phyloP scores from a whole-genome alignment of 2,888 invertebrate genomes.

The Nemotelus pantherinus region DNA sequence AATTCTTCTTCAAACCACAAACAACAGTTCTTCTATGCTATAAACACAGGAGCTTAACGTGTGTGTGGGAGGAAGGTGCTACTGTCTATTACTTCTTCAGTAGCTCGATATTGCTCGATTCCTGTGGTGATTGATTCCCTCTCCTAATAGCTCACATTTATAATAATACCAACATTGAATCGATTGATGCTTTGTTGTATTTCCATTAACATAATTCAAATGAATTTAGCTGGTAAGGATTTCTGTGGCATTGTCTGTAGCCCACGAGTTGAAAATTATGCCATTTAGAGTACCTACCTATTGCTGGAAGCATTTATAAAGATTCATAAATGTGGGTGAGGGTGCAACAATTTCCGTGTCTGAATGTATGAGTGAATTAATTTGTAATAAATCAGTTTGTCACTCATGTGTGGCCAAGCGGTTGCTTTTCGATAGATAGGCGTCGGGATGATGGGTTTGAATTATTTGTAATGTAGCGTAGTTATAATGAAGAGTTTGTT shows the following conservation, averaged over 20 bases:
- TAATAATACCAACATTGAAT: constrained; percentile 38
- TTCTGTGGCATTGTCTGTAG: background rate
- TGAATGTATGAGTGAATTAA: constrained; percentile 3
- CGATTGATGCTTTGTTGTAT: constrained; percentile 30
- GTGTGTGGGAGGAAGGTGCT: constrained; percentile 42
- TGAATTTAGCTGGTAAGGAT: background rate
- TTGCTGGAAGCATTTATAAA: too few relatives aligned
- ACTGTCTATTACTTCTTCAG: constrained; percentile 25
- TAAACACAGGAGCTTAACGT: too few relatives aligned
- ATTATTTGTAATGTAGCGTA: too few relatives aligned
- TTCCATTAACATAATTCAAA: constrained; percentile 35
- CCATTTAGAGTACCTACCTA: too few relatives aligned
- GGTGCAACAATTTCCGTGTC: background rate
- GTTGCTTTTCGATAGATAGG: too few relatives aligned
- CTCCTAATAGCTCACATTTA: constrained; percentile 38
- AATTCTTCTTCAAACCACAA: background rate
- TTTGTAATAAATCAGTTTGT: constrained; percentile 28
- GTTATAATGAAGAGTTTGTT: too few relatives aligned
- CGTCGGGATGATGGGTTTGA: too few relatives aligned
- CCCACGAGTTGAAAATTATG: too few relatives aligned
- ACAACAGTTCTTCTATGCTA: background rate
- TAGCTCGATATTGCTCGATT: background rate
- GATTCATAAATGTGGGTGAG: background rate
- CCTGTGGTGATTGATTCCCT: constrained; percentile 40
- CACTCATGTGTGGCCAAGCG: constrained; percentile 10